Evolutionary conservation across 2,888 invertebrate genomes (phyloP).

Genomic region (Helobdella robusta): DNA sequence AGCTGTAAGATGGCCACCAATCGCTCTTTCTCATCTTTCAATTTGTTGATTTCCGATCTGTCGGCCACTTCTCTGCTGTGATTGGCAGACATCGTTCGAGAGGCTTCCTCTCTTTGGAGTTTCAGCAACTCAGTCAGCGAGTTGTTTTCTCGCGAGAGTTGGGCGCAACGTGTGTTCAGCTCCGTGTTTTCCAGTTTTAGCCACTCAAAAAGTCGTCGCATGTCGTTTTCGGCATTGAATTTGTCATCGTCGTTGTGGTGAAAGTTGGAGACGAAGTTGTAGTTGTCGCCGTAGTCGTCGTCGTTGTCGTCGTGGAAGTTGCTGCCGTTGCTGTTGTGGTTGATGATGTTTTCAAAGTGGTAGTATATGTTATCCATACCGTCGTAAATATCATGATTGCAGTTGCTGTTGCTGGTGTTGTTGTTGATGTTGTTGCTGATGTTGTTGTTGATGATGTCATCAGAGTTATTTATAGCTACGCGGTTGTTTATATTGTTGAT

Average conservation of each 20-base stretch:
- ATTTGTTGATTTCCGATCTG: neutral
- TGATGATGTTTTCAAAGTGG: too few relatives aligned
- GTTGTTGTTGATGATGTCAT: too few relatives aligned
- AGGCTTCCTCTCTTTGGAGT: neutral
- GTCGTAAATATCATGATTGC: too few relatives aligned
- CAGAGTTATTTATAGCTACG: too few relatives aligned
- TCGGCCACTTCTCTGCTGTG: too few relatives aligned
- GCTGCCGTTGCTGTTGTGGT: too few relatives aligned
- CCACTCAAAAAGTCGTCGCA: slow-evolving; percentile 4
- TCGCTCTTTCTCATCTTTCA: slow-evolving; percentile 21
- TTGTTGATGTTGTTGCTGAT: too few relatives aligned
- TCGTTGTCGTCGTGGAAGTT: slow-evolving; percentile 6
- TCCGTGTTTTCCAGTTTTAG: slow-evolving; percentile 4
- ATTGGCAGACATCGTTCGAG: too few relatives aligned
- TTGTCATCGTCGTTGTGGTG: too few relatives aligned
- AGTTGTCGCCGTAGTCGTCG: neutral
- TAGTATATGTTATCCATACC: too few relatives aligned
- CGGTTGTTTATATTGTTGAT: too few relatives aligned
- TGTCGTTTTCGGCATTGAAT: neutral
- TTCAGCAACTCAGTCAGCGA: slow-evolving; percentile 8
- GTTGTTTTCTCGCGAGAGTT: slow-evolving; percentile 4
- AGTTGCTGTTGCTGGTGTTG: too few relatives aligned
- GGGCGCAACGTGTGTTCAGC: neutral
- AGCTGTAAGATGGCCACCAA: slow-evolving; percentile 19
- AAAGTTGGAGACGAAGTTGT: neutral